Evolutionary conservation across 2,797 vertebrate genomes (phyloP), one percentile per base, ranked within the genome.

Genomic region (Phrynocephalus guinanensis): DNA sequence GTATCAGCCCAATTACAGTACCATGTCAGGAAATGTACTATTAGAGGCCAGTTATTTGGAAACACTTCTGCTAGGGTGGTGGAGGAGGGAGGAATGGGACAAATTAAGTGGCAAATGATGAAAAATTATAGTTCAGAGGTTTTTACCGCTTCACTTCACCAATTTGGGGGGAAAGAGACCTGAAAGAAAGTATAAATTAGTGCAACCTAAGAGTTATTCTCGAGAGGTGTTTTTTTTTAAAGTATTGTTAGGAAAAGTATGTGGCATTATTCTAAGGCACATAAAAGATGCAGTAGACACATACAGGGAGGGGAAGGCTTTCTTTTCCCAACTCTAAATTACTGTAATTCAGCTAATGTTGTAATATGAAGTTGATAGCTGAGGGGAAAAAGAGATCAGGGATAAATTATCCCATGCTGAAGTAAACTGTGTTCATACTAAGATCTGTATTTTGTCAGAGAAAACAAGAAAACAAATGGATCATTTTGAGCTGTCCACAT

Each of bases 331-430:
- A 72, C 87, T 88, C 13, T 82, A 89, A 92, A 90, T 86, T 52
- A 73, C 8, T 81, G 3, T 6, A 76, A 33, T 87, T 91, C 48
- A 92, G 90, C 16, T 89, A 91, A 82, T 80, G 91, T 70, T 82
- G 28, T 1, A 76, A 16, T 63, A 44, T 8, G 60, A 83, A 10
- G 7, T 33, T 28, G 77, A 86, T 1, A 89, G 48, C 3, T 89
- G 79, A 85, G 33, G 38, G 33, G 80, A 91, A 86, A 92, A 82
- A 26, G 3, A 86, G 84, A 89, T 2, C 44, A n/a, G 2, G 0
- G 85, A 89, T 60, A 86, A 88, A 88, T 83, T 82, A 84, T 89
- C 90, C 22, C 6, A 84, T 73, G 9, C 2, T 30, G 2, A 79
- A 15, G 85, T 75, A 92, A 85, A 87, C 79, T 30, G 1, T 1